Conservation (phyloP, 1,140 invertebrate genomes). For the Aphaenogaster ashmeadi region DNA sequence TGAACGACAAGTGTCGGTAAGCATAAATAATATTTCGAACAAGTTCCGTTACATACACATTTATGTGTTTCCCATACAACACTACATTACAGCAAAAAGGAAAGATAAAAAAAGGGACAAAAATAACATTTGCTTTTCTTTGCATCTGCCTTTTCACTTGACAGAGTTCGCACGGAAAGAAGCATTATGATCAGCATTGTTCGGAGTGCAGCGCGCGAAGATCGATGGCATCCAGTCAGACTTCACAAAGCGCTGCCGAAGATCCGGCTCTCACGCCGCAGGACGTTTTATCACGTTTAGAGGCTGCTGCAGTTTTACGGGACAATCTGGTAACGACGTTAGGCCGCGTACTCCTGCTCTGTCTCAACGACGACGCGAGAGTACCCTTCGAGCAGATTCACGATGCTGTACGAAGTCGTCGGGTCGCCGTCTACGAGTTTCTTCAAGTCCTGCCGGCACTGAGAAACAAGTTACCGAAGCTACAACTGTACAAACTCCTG, state of each 20-base stretch:
- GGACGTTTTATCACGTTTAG: constrained; percentile 52
- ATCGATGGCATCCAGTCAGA: background rate
- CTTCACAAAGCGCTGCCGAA: background rate
- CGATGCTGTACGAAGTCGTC: constrained; percentile 27
- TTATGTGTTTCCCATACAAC: background rate
- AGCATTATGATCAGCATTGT: constrained; percentile 3
- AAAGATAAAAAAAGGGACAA: background rate
- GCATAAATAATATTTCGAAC: constrained; percentile 4
- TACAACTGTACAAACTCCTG: constrained; percentile 56
- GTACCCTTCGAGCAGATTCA: constrained; percentile 51
- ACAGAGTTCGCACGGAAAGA: background rate
- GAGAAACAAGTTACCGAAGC: background rate
- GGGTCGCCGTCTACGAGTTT: constrained; percentile 52
- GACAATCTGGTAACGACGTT: constrained; percentile 41
- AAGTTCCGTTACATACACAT: background rate
- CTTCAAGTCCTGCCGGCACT: constrained; percentile 41
- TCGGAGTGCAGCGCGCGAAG: background rate
- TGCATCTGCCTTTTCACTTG: background rate
- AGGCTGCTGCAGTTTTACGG: constrained; percentile 49
- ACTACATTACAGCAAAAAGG: background rate
- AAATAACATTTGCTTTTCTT: background rate
- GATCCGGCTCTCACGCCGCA: constrained; percentile 1
- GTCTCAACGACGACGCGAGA: constrained; percentile 52
- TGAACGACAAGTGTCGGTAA: constrained; percentile 23
- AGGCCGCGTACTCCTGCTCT: constrained; percentile 45